Evolutionary conservation across 2,797 vertebrate species (phyloP).

Genomic region (Synanceia verrucosa): DNA sequence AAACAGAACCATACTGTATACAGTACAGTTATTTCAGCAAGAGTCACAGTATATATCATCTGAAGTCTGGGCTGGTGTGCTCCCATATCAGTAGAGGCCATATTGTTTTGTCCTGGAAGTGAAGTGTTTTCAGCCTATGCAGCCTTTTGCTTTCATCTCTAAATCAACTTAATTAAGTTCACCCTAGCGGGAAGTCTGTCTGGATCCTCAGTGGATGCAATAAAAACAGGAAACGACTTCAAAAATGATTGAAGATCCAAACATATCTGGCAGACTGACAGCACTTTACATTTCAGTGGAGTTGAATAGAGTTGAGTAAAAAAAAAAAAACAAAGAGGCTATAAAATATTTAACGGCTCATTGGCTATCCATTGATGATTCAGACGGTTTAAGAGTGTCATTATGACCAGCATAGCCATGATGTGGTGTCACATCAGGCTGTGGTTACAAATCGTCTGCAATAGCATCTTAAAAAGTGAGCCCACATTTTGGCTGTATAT

Average conservation of each 20-base stretch:
- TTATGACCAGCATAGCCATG: background rate
- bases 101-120: constrained; percentile 7
- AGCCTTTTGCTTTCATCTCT: constrained; percentile 9
- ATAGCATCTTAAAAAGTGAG: background rate
- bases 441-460: background rate
- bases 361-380: background rate
- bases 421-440: background rate
- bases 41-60: background rate
- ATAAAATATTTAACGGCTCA: background rate
- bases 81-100: background rate
- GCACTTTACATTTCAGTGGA: background rate
- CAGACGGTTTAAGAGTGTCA: background rate
- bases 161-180: constrained; percentile 39
- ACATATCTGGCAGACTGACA: background rate
- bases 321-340: background rate
- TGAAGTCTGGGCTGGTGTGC: background rate
- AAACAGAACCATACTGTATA: background rate
- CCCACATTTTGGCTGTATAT: background rate
- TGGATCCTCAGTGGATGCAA: constrained; percentile 1
- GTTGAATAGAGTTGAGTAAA: background rate
- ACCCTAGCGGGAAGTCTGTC: constrained; percentile 7
- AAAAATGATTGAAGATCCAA: background rate
- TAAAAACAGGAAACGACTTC: constrained; percentile 22
- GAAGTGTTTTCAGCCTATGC: constrained; percentile 3
- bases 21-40: background rate